These are phyloP conservation scores for Drosophila sechellia DNA, from an alignment of 1,140 invertebrate species.

Conservation along the genomic window DNA sequence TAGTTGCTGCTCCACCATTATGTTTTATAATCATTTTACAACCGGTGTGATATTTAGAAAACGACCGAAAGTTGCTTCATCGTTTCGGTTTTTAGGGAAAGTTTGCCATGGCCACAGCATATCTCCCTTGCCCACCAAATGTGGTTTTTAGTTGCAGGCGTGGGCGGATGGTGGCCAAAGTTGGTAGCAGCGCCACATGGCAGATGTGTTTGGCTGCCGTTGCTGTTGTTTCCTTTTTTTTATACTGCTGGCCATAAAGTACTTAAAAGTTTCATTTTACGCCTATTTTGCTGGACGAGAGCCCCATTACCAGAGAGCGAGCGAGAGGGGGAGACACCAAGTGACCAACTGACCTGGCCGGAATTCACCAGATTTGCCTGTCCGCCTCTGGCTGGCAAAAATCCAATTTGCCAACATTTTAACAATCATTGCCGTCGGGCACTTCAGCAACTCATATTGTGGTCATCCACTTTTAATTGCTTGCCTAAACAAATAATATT, in stretches of 20 bases:
- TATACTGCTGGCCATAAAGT: constrained; percentile 81
- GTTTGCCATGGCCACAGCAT: constrained; percentile 46
- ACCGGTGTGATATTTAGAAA: constrained; percentile 76
- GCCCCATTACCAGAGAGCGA: constrained; percentile 62
- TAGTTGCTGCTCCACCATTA: constrained; percentile 48
- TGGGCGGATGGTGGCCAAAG: constrained; percentile 40
- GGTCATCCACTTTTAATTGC: constrained; percentile 73
- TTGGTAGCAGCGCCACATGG: constrained; percentile 69
- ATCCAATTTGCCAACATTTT: constrained; percentile 80
- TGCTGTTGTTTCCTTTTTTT: constrained; percentile 42
- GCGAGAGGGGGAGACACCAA: constrained; percentile 9
- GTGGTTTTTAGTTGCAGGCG: constrained; percentile 57
- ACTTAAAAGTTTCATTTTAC: constrained; percentile 84
- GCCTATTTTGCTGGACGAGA: constrained; percentile 73
- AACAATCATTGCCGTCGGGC: constrained; percentile 75
- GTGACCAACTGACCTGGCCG: constrained; percentile 49
- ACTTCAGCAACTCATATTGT: constrained; percentile 52
- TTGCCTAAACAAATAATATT: constrained; percentile 79
- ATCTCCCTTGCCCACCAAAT: constrained; percentile 23
- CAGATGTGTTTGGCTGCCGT: constrained; percentile 67
- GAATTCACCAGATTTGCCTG: constrained; percentile 20
- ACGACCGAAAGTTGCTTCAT: constrained; percentile 68
- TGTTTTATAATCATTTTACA: constrained; percentile 81
- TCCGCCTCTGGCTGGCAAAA: constrained; percentile 47
- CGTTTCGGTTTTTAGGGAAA: constrained; percentile 42